Base-by-base conservation (phyloP, 1,140 invertebrate genomes). In the Piezodorus guildinii region DNA sequence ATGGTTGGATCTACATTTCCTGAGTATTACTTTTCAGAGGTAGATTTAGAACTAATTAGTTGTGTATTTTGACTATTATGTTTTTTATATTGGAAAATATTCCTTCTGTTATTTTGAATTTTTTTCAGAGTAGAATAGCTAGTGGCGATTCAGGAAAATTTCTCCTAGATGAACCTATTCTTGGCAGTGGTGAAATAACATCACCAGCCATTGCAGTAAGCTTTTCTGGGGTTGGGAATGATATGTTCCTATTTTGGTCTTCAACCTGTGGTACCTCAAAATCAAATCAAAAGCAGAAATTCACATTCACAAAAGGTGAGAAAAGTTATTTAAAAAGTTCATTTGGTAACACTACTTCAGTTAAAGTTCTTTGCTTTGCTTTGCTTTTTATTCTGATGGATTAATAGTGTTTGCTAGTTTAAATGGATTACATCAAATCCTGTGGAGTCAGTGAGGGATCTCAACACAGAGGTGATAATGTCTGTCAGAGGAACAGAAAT, bases 171-270 rank as follows among this genome's bases (percentile, higher is more conserved):
- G 70, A 76, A 23, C 79, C 83, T 58, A 82, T 91, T 60, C 76
- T 81, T 65, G 84, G 89, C 70, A 82, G 79, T 15, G 76, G 85
- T 62, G 82, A 83, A 25, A 79, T 81, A 0, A 84, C 87, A 74
- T 78, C 83, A 67, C 85, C 83, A 5, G 83, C 82, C 15, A 71
- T 88, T 27, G 80, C 84, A 0, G 65, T 88, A 15, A 82, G 81
- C 21, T 77, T 85, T 49, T 79, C 83, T 72, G 78, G 80, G 61
- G 72, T 72, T 65, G 86, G 85, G 3, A 84, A 85, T 72, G 87
- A 90, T 73, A 78, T 86, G 70, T 89, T 87, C 71, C 69, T 90
- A 2, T 85, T 85, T 70, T 90, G 87, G 87, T 80, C 80, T 0
- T 79, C 83, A 0, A 81, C 87, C 67, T 90, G 87, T 72, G 45